These are phyloP conservation scores for Ctenopoma kingsleyae DNA, from an alignment of 2,797 vertebrate species.

Conservation along the genomic window DNA sequence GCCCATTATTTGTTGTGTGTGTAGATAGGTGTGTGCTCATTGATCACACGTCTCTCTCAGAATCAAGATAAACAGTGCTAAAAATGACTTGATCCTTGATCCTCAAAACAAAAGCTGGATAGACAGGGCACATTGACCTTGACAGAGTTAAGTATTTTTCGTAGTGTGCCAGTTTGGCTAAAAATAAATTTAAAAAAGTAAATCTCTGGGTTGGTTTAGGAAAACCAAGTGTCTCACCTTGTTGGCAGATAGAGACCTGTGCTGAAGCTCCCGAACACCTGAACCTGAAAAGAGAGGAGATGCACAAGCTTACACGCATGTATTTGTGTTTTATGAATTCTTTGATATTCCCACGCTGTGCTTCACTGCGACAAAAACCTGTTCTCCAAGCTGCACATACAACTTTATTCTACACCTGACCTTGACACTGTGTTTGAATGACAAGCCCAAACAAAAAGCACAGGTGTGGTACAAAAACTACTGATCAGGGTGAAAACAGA, in stretches of 20 bases:
- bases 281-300: constrained; percentile 87
- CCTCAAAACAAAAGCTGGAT: constrained; percentile 25
- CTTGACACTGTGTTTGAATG: neutral
- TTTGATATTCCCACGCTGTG: constrained; percentile 24
- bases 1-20: neutral
- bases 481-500: neutral
- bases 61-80: constrained; percentile 38
- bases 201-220: constrained; percentile 7
- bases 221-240: constrained; percentile 86
- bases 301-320: constrained; percentile 23
- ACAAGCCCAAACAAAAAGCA: constrained; percentile 25
- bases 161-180: constrained; percentile 9
- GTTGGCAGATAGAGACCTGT: constrained; percentile 98
- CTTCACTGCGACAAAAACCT: constrained; percentile 30
- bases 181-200: neutral
- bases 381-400: constrained; percentile 34
- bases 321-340: neutral
- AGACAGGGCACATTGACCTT: neutral
- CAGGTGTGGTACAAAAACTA: constrained; percentile 1
- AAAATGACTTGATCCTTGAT: constrained; percentile 44
- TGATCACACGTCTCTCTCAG: neutral
- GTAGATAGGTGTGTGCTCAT: constrained; percentile 7
- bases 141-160: constrained; percentile 4
- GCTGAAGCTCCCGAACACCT: constrained; percentile 99
- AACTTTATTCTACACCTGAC: constrained; percentile 6